Base-by-base conservation (phyloP, 2,113 vertebrate genomes). In the Ceyx cyanopectus region DNA sequence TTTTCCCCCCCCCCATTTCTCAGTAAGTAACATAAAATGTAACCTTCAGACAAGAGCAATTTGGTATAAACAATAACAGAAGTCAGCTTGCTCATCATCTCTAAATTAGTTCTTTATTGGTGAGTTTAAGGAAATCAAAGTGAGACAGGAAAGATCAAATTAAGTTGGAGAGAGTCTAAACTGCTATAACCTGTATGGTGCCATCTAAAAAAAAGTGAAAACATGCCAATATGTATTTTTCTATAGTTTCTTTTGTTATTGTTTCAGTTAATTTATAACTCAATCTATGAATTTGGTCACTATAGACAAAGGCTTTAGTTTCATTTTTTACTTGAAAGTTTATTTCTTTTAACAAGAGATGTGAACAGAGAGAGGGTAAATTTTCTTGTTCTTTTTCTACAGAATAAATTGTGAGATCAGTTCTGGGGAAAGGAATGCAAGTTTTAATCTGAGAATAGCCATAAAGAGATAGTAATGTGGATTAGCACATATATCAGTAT, bases 41-140 rank as follows among this genome's bases (percentile, higher is more conserved):
- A 50, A 27, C 8, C 65, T 66, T 13, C 24, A 85, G 41, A 41
- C 12, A 67, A 56, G 10, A 60, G 5, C 20, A 87, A 50, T 41
- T 65, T 62, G 7, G 10, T 87, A n/a, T 50, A 79, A 89, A 60
- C 7, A 30, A 3, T 29, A 80, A 32, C 32, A 82, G 5, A 91
- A 80, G 10, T 54, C n/a, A 81, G 0, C 7, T 90, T 51, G 8
- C 22, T 13, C 5, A 34, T 78, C 30, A 27, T 21, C n/a, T 92
- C 74, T 68, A n/a, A 56, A 75, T 66, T 48, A 57, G 2, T 3
- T 21, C 24, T 87, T 68, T 61, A 24, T 48, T 60, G 17, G 11
- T 54, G 20, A 95, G 9, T 69, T 62, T 69, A 73, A 58, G 24
- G 8, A 81, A 93, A 87, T 30, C 14, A 87, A 79, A 87, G 68